Base-by-base conservation (phyloP, 2,797 vertebrate species). In the Poecilia gillii region DNA sequence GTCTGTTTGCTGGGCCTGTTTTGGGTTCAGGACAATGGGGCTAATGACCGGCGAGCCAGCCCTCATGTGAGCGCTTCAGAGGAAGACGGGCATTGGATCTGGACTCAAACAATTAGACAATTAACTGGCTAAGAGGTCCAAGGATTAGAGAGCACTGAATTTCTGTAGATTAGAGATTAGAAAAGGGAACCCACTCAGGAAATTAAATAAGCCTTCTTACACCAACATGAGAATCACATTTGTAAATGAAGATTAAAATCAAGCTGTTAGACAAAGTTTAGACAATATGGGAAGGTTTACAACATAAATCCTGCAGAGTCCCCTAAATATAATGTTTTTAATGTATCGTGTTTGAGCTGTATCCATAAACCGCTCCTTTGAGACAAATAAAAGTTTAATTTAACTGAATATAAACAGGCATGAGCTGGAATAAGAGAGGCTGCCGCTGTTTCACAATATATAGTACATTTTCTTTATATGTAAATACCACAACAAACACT, bases 31-130 rank as follows among this genome's bases (percentile, higher is more conserved):
- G 80, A 82, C 84, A 88, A 76, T 14, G 31, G 81, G 76, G 84
- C 86, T 86, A 81, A 84, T 76, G 85, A 92, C 80, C 72, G 75
- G 18, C 71, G 72, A 87, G 81, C 41, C 46, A 57, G 75, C 33
- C 79, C 81, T 72, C 66, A 72, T 33, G 57, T 72, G 74, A 89
- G 73, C 76, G 72, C 85, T 73, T 87, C 75, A 85, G 33, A 78
- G 36, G 78, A 91, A 73, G 74, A 76, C 71, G 43, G 4, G 51
- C 55, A 78, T 59, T 75, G 87, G 86, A 43, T 89, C 89, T 89
- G 92, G 90, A 91, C 87, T 94, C 86, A 91, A 87, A 90, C 84
- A 93, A 94, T 95, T 93, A 92, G 88, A 83, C 80, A 94, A 94
- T 94, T 94, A 92, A 82, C 85, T 80, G 71, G 86, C 85, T 94